Base-by-base conservation (phyloP, 2,888 invertebrate genomes). In the Bugulina stolonifera region DNA sequence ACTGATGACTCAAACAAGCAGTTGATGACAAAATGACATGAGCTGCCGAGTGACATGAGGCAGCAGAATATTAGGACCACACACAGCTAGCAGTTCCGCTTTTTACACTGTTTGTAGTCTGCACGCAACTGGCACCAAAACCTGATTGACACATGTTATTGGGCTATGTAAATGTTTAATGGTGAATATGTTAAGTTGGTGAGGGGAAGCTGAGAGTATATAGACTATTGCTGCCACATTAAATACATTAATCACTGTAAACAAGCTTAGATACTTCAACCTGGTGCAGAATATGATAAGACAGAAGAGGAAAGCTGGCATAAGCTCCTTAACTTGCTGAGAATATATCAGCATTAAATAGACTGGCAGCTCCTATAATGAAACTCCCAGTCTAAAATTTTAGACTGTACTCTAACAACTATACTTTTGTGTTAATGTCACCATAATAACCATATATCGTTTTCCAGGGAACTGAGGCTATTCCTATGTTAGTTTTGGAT, bases 211-310 rank as follows among this genome's bases (percentile, higher is more conserved):
- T 10, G 43, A 43, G n/a, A 64, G 64, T 64, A 32, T 64, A 27
- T 64, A 64, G 10, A 64, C 64, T 64, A 32, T 10, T 32, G 64
- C 27, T 64, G 64, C 64, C 64, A 64, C 64, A 18, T 34, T 64
- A 64, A 64, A 64, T 2, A 32, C 64, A 64, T 64, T 64, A 64
- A 64, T 27, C 22, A 27, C 32, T 64, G 64, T 64, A 64, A 64
- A 64, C 22, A 64, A 27, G 64, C 64, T 64, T 64, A 32, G 27
- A 27, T 14, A 57, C 57, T 57, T 57, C 57, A 43, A 18, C 43
- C 18, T 43, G 18, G 43, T 43, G 43, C 43, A 43, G 43, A 43
- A 5, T 10, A 5, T 10, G 43, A 43, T 43, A 43, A 43, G 43
- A 18, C 43, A 43, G 43, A 43, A 43, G 18, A 43, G 18, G 43